Percentiles rank a stretch among this genome's conserved stretches.
These are phyloP conservation scores for Chamaetylas fuelleborni DNA, from an alignment of 2,113 vertebrate genomes.

Conservation along the genomic window DNA sequence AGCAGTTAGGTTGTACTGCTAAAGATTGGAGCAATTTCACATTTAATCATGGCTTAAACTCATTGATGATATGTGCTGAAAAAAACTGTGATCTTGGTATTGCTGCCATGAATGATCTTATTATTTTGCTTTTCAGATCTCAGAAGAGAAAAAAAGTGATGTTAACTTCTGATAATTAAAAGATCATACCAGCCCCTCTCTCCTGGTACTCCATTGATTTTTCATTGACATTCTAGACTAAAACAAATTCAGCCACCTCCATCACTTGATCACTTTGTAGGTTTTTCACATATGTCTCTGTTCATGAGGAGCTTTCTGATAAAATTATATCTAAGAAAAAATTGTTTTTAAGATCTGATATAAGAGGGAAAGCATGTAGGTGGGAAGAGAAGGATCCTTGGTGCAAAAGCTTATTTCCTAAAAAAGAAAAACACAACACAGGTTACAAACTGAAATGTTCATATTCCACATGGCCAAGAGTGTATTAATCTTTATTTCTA, in stretches of 20 bases:
- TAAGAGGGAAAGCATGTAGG: neutral
- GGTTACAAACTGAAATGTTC: neutral
- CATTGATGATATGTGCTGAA: neutral
- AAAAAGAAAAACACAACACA: neutral
- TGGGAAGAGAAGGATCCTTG: neutral
- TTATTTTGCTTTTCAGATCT: slow-evolving; percentile 2
- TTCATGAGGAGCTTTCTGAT: neutral
- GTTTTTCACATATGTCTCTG: neutral
- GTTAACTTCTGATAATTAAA: slow-evolving; percentile 9
- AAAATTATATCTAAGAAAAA: neutral
- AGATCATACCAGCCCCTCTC: neutral
- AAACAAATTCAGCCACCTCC: neutral
- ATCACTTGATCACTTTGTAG: neutral
- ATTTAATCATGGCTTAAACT: slow-evolving; percentile 48
- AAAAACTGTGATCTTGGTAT: neutral
- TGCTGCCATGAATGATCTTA: neutral
- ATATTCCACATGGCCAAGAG: neutral
- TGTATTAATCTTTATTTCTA: neutral
- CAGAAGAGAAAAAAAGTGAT: neutral
- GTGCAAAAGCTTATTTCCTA: neutral
- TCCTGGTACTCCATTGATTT: neutral
- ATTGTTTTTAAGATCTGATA: neutral
- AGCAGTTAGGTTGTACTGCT: neutral
- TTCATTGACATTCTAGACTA: slow-evolving; percentile 11
- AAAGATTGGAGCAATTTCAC: slow-evolving; percentile 19